Conservation (phyloP, 2,888 invertebrate species). For the Harpalus rufipes region DNA sequence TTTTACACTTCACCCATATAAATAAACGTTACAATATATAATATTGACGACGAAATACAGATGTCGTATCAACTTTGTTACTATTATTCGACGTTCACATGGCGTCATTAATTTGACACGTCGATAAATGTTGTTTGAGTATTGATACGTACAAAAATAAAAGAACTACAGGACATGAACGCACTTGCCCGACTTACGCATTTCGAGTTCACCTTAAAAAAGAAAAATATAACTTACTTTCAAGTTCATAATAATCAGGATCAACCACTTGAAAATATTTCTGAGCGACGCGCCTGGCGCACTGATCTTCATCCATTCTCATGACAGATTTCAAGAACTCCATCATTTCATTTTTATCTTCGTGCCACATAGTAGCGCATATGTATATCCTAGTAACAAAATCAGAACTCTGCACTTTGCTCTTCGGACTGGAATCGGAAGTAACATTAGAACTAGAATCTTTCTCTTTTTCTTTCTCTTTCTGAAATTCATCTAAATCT, state of each 20-base stretch:
- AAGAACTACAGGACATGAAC: too few relatives aligned
- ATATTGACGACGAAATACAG: too few relatives aligned
- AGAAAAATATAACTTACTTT: constrained; percentile 83
- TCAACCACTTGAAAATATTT: constrained; percentile 95
- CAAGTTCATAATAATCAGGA: constrained; percentile 98
- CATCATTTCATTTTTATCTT: constrained; percentile 98
- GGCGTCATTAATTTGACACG: too few relatives aligned
- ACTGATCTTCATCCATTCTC: constrained; percentile 97
- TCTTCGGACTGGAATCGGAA: constrained; percentile 88
- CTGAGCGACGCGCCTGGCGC: constrained; percentile 95
- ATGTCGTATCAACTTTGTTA: too few relatives aligned
- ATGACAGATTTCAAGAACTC: constrained; percentile 98
- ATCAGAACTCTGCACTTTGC: constrained; percentile 89
- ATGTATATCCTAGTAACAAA: constrained; percentile 96
- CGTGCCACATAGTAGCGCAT: constrained; percentile 99
- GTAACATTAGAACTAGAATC: constrained; percentile 96
- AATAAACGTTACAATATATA: too few relatives aligned
- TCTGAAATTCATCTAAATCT: constrained; percentile 94
- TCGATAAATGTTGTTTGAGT: too few relatives aligned
- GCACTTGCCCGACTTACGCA: too few relatives aligned
- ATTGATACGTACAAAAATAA: too few relatives aligned
- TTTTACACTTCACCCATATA: too few relatives aligned
- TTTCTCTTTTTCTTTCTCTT: constrained; percentile 92
- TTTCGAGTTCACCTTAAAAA: too few relatives aligned
- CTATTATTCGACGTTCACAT: too few relatives aligned